These are phyloP conservation scores for Morpho helenor DNA, from an alignment of 2,888 invertebrate species.

Conservation along the genomic window DNA sequence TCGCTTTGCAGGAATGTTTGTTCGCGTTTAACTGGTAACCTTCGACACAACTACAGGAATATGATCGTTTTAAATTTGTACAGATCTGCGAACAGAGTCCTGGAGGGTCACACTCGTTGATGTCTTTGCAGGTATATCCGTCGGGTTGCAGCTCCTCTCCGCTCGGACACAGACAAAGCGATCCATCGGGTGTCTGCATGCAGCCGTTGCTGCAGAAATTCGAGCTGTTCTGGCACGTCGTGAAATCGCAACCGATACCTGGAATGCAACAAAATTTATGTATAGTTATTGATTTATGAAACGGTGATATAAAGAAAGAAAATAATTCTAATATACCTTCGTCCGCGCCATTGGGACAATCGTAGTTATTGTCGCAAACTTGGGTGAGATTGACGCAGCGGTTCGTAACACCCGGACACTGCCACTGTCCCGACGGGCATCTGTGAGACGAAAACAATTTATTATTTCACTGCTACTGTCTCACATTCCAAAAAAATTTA, in stretches of 20 bases:
- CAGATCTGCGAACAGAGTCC: conserved; percentile 95
- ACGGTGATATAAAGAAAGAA: neutral
- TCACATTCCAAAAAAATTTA: too few relatives aligned
- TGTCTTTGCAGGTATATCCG: conserved; percentile 86
- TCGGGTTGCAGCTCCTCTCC: conserved; percentile 89
- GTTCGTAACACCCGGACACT: conserved; percentile 89
- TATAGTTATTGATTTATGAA: too few relatives aligned
- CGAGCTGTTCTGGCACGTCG: conserved; percentile 86
- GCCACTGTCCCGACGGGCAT: conserved; percentile 90
- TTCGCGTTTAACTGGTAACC: conserved; percentile 90
- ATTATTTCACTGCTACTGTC: neutral
- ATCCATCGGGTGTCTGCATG: conserved; percentile 92
- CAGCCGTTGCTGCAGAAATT: conserved; percentile 91
- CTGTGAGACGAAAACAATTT: conserved; percentile 45
- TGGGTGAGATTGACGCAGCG: conserved; percentile 91
- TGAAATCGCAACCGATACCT: conserved; percentile 88
- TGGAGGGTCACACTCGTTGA: conserved; percentile 93
- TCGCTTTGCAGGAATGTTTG: conserved; percentile 94
- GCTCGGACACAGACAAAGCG: conserved; percentile 92
- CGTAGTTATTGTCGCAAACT: conserved; percentile 92
- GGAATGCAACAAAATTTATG: conserved; percentile 1
- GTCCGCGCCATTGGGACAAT: conserved; percentile 96
- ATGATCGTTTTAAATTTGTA: conserved; percentile 93
- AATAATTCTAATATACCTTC: conserved; percentile 82
- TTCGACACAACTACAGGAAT: conserved; percentile 90